Evolutionary conservation across 2,888 invertebrate genomes (phyloP).

Genomic region (Dryadula phaetusa): DNA sequence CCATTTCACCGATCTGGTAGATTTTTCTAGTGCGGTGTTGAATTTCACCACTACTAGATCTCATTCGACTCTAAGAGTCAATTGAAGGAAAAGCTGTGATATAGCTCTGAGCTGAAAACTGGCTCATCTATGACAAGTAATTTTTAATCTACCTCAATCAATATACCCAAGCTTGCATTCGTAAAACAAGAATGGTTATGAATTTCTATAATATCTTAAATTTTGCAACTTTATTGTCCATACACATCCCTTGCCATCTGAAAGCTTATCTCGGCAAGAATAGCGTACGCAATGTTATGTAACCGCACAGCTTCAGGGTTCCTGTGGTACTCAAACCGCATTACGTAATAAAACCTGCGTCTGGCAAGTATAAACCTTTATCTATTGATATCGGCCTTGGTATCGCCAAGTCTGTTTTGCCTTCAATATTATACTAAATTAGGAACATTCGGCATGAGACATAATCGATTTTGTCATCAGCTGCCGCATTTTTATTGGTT

Average conservation of each 20-base stretch:
- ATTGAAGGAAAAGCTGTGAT: too few relatives aligned
- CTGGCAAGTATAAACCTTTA: slow-evolving; percentile 50
- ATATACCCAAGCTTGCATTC: too few relatives aligned
- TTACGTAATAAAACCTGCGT: slow-evolving; percentile 63
- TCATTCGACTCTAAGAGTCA: too few relatives aligned
- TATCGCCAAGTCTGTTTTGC: slow-evolving; percentile 39
- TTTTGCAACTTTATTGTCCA: slow-evolving; percentile 41
- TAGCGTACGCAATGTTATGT: slow-evolving; percentile 67
- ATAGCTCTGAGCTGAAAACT: too few relatives aligned
- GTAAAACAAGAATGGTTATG: background rate
- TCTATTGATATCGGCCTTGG: slow-evolving; percentile 45
- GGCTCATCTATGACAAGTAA: too few relatives aligned
- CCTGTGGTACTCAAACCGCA: slow-evolving; percentile 48
- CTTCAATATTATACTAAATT: slow-evolving; percentile 39
- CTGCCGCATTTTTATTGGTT: slow-evolving; percentile 34
- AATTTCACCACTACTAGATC: too few relatives aligned
- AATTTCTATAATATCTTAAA: slow-evolving; percentile 22
- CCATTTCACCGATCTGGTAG: too few relatives aligned
- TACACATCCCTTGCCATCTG: slow-evolving; percentile 59
- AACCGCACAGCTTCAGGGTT: slow-evolving; percentile 54
- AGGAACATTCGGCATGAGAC: slow-evolving; percentile 30
- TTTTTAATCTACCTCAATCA: too few relatives aligned
- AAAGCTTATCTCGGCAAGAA: slow-evolving; percentile 57
- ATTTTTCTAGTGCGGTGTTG: too few relatives aligned
- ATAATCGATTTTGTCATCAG: slow-evolving; percentile 42